A percentile compares a stretch with the other conserved stretches of the same genome.
phyloP scores from a whole-genome alignment of 2,888 invertebrate genomes.

The Gymnocheta viridis region DNA sequence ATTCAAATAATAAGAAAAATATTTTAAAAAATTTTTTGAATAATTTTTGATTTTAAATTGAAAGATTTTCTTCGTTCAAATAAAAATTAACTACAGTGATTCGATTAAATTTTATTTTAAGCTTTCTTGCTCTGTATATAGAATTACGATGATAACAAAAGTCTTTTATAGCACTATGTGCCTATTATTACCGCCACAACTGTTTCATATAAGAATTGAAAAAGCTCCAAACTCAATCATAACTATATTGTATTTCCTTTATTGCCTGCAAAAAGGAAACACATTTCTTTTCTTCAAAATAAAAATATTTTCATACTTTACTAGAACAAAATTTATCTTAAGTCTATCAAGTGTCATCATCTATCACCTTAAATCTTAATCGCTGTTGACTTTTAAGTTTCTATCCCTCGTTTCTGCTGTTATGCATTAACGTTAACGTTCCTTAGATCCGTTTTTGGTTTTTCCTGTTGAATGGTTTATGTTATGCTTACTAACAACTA shows the following conservation, averaged over 20 bases:
- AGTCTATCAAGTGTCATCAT: conserved; percentile 61
- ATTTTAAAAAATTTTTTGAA: too few relatives aligned
- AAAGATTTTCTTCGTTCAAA: too few relatives aligned
- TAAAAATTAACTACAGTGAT: too few relatives aligned
- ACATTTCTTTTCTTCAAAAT: conserved; percentile 72
- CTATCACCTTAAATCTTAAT: conserved; percentile 58
- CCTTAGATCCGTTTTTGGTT: conserved; percentile 81
- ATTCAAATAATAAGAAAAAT: too few relatives aligned
- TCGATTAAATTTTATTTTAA: too few relatives aligned
- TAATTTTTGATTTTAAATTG: too few relatives aligned
- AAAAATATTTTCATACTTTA: conserved; percentile 14
- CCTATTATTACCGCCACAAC: neutral
- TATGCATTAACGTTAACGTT: conserved; percentile 76
- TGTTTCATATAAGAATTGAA: neutral
- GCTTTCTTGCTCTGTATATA: too few relatives aligned
- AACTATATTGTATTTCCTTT: conserved; percentile 73
- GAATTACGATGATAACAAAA: neutral
- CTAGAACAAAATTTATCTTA: neutral
- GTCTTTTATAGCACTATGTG: neutral
- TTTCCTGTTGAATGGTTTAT: conserved; percentile 84
- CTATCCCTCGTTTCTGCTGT: conserved; percentile 55
- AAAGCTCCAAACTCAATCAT: conserved; percentile 29
- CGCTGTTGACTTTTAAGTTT: conserved; percentile 35
- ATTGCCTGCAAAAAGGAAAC: conserved; percentile 76
- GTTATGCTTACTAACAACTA: conserved; percentile 47